Evolutionary conservation across 2,888 invertebrate species (phyloP).

Genomic region (Zaprionus obscuricornis): DNA sequence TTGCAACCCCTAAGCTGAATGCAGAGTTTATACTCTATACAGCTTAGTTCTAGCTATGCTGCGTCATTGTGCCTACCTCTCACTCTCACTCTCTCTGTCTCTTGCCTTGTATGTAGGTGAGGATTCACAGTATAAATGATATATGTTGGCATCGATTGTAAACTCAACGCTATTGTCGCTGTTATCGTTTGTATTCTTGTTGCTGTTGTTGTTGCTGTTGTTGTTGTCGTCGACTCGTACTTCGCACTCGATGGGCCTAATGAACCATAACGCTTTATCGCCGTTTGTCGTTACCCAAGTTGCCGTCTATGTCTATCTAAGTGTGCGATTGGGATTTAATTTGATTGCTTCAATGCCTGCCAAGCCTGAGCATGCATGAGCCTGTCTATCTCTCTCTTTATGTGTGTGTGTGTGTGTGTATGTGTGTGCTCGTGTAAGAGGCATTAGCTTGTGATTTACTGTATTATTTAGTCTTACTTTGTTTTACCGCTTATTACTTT

Average conservation of each 20-base stretch:
- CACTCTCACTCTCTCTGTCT: not conserved
- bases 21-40: no score
- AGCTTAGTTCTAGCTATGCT: no score
- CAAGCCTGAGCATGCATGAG: conserved; percentile 35
- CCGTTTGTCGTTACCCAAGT: conserved; percentile 61
- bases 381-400: no score
- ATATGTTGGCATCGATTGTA: conserved; percentile 57
- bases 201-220: conserved; percentile 10
- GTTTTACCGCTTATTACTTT: conserved; percentile 77
- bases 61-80: not conserved
- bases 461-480: conserved; percentile 78
- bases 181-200: conserved; percentile 9
- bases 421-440: conserved; percentile 33
- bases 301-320: conserved; percentile 51
- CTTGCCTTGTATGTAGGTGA: conserved; percentile 25
- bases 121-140: conserved; percentile 50
- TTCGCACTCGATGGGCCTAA: conserved; percentile 68
- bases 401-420: conserved; percentile 17
- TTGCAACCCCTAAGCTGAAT: conserved; percentile 57
- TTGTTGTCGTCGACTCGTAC: conserved; percentile 25
- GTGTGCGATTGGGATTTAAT: conserved; percentile 79
- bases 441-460: conserved; percentile 77
- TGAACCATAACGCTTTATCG: conserved; percentile 79
- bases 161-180: conserved; percentile 47
- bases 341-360: conserved; percentile 75